These are phyloP conservation scores for Pampusana beccarii DNA, from an alignment of 2,113 vertebrate species.

Conservation along the genomic window DNA sequence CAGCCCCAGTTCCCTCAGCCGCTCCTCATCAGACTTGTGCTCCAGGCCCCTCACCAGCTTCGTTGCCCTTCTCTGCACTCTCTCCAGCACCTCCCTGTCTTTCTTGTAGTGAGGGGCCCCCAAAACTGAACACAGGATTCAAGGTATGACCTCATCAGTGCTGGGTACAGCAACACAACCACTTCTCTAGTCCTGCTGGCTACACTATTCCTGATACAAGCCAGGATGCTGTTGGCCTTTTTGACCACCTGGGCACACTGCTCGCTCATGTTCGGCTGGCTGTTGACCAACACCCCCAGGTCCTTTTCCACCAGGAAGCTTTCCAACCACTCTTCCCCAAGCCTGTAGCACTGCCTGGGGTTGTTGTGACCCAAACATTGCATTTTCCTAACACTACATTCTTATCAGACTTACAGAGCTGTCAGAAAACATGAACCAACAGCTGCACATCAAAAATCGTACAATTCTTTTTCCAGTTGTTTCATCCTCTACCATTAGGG, in stretches of 20 bases:
- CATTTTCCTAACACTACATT: background rate
- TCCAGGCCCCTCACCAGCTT: background rate
- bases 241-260: background rate
- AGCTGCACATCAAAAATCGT: slow-evolving; percentile 3
- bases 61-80: rapidly evolving
- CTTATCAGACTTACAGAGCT: background rate
- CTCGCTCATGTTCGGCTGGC: background rate
- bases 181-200: background rate
- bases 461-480: background rate
- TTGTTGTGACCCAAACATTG: background rate
- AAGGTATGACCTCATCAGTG: background rate
- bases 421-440: background rate
- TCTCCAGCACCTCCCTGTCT: rapidly evolving
- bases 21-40: rapidly evolving
- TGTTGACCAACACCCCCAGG: background rate
- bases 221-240: background rate
- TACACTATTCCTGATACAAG: background rate
- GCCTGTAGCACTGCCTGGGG: background rate
- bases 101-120: background rate
- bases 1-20: background rate
- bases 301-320: background rate
- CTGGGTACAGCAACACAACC: background rate
- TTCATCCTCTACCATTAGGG: background rate
- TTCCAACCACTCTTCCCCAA: background rate
- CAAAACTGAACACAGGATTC: background rate